These are phyloP conservation scores for Alosa sapidissima DNA, from an alignment of 2,797 vertebrate species.

Conservation along the genomic window DNA sequence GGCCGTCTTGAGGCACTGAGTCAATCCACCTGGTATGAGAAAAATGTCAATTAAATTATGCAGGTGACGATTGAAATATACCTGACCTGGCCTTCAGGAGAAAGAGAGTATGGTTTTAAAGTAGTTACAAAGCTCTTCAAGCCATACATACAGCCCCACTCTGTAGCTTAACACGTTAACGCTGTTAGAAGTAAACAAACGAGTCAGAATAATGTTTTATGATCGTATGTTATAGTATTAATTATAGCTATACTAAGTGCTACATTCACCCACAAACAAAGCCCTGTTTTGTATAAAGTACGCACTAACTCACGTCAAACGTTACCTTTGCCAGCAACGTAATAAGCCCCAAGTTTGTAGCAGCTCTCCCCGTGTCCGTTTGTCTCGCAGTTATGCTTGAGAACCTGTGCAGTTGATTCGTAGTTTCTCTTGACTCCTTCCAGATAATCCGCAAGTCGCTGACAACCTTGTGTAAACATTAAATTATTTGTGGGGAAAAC, in stretches of 20 bases:
- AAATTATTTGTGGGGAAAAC: not conserved
- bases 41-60: not conserved
- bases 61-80: not conserved
- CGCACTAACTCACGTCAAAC: not conserved
- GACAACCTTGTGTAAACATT: slow-evolving; percentile 78
- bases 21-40: slow-evolving; percentile 78
- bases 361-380: slow-evolving; percentile 86
- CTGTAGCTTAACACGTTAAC: too few species aligned
- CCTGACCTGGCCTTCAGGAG: not conserved
- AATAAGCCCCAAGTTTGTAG: slow-evolving; percentile 91
- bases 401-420: slow-evolving; percentile 79
- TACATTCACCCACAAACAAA: not conserved
- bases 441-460: slow-evolving; percentile 89
- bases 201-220: too few species aligned
- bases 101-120: not conserved
- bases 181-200: not conserved
- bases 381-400: slow-evolving; percentile 88
- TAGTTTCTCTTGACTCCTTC: slow-evolving; percentile 87
- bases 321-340: slow-evolving; percentile 90
- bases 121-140: too few species aligned
- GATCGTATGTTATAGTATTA: not conserved
- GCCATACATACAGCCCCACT: too few species aligned
- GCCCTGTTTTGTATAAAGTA: not conserved
- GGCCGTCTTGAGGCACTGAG: slow-evolving; percentile 81
- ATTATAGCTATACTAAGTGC: too few species aligned